Evolutionary conservation across 2,888 invertebrate genomes (phyloP), one percentile per base, ranked within the genome.

Genomic region (Cenopis cana): DNA sequence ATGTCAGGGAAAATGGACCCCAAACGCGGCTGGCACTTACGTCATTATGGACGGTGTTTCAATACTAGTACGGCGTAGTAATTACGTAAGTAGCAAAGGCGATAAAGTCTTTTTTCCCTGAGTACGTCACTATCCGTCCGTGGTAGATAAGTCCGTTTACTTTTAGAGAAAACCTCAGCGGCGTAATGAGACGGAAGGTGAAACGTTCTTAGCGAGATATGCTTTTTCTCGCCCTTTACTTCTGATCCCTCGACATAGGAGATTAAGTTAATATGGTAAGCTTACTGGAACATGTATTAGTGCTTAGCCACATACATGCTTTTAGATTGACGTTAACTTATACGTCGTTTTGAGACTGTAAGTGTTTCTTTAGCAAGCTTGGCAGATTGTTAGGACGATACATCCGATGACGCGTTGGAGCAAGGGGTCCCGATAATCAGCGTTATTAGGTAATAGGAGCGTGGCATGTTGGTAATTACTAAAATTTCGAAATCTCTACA

Each of bases 211-310:
- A 49, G 54, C 36, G 62, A 61, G 20, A 61, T 46, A 49, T 55
- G 54, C 38, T 54, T 68, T 52, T 68, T 50, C 59, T 66, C 18
- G 60, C 14, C 68, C 68, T 68, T 54, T 60, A 68, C 60, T 59
- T 60, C 49, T 49, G 24, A 64, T 64, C 52, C 20, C 52, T 55
- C 55, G 41, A 55, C 17, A 17, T 65, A 41, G 65, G 41, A 55
- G 36, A 65, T 29, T 65, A 46, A 24, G 65, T 64, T 50, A 46
- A 55, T 65, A 49, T 33, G 56, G n/a, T 24, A 24, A 3, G 4
- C 17, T 17, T 50, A 29, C 41, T 49, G 29, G 46, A 49, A 29
- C 17, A 49, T 29, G 12, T 18, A 14, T 5, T 10, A 24, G 46
- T 29, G n/a, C 4, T 12, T 10, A 36, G 14, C 56, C 11, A 36